Evolutionary conservation across 2,797 vertebrate species (phyloP), one percentile per base, ranked within the genome.

Genomic region (Schizothorax lantsangensis): DNA sequence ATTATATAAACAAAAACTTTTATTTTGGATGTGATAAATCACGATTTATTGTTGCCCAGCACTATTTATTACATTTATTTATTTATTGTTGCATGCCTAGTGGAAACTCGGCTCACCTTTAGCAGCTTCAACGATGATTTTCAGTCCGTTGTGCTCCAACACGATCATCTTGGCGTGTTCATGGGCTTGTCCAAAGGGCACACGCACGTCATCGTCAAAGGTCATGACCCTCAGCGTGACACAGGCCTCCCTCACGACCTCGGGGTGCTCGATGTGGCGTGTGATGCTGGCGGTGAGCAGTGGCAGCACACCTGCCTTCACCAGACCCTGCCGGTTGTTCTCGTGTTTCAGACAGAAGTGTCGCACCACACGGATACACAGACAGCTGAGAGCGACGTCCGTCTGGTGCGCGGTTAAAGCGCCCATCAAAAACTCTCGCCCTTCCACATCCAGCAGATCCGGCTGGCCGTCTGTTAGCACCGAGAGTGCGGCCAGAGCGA

Each of bases 131-230:
- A 98, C 94, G 84, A 99, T 95, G 62, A 99, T 93, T 82, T 97
- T 96, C 1, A 99, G 85, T 3, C 97, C 98, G 0, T 92, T 93
- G 0, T 99, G 95, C 72, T 99, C 97, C 75, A 96, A 86, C 71
- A 99, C 98, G 0, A 99, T 99, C 92, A 96, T 96, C 92, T 96
- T 98, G 73, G 98, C 97, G 0, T 98, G 98, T 69, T 98, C 96
- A 0, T 99, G 98, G 36, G 97, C 97, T 0, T 96, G 95, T 1
- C 98, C 97, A 3, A 98, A 99, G 6, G 98, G 94, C 84, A 97
- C 98, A 0, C 98, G 94, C 89, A 99, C 93, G 79, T 99, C 98
- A 1, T 99, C 98, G 0, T 99, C 98, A 3, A 97, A 97, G 0
- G 97, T 99, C 97, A 99, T 97, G 90, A 97, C 15, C 33, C 97